Percentiles rank a stretch among this genome's conserved stretches.
Conservation (phyloP, 2,113 vertebrate species). For the Sarotherodon lohbergeri region DNA sequence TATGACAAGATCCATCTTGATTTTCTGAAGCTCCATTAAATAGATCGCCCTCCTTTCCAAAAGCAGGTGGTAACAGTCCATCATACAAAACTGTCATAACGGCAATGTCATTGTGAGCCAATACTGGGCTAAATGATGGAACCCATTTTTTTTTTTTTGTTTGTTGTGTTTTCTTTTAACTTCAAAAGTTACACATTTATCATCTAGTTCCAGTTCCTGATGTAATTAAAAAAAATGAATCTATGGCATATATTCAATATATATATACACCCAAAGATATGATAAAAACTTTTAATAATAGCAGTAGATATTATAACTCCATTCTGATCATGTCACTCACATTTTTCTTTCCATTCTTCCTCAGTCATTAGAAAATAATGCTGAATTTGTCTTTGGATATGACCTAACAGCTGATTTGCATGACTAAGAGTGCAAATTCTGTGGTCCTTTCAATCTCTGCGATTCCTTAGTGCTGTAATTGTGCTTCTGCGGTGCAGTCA, state of each 20-base stretch:
- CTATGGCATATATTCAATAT: background rate
- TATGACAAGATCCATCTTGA: background rate
- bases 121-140: background rate
- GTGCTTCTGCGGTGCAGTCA: background rate
- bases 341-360: background rate
- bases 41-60: background rate
- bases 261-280: background rate
- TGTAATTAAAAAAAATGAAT: background rate
- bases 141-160: background rate
- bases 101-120: background rate
- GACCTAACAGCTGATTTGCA: slow-evolving; percentile 1
- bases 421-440: background rate
- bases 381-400: background rate
- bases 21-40: background rate
- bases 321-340: background rate
- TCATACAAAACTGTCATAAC: background rate
- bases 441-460: background rate
- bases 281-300: background rate
- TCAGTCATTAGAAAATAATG: background rate
- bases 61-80: background rate
- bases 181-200: background rate
- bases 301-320: background rate
- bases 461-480: background rate
- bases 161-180: background rate
- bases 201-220: background rate